Percentiles rank a stretch among this genome's conserved stretches.
Conservation (phyloP, 2,113 vertebrate species). For the Hoplias malabaricus region DNA sequence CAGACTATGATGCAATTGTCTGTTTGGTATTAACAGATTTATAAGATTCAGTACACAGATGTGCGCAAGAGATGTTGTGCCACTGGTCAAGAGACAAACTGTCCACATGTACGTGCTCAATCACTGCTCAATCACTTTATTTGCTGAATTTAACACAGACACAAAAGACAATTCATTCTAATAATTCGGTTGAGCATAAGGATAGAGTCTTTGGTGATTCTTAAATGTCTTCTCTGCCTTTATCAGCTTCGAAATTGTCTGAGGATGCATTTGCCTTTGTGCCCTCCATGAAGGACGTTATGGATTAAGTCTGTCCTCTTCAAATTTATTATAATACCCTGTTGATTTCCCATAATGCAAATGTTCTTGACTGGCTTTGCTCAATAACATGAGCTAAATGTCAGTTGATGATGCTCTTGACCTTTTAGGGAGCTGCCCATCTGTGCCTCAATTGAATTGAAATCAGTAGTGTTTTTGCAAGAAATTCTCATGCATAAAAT, state of each 20-base stretch:
- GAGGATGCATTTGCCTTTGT: neutral
- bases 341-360: slow-evolving; percentile 13
- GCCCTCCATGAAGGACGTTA: neutral
- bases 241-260: neutral
- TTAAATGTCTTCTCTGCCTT: neutral
- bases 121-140: no score
- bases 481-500: neutral
- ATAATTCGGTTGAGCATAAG: no score
- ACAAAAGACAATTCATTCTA: no score
- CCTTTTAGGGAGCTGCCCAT: neutral
- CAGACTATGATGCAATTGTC: neutral
- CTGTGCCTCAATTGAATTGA: neutral
- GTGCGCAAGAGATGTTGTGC: no score
- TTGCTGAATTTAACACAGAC: no score
- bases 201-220: neutral
- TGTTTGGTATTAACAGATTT: neutral
- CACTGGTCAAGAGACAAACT: no score
- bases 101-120: no score
- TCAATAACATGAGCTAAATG: slow-evolving; percentile 14
- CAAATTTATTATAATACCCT: slow-evolving; percentile 9
- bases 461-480: neutral
- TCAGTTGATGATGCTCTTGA: neutral
- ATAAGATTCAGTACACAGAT: neutral
- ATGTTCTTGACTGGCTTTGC: neutral
- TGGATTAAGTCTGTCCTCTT: neutral